Evolutionary conservation across 2,797 vertebrate genomes (phyloP).

Genomic region (Leptoclinus maculatus): DNA sequence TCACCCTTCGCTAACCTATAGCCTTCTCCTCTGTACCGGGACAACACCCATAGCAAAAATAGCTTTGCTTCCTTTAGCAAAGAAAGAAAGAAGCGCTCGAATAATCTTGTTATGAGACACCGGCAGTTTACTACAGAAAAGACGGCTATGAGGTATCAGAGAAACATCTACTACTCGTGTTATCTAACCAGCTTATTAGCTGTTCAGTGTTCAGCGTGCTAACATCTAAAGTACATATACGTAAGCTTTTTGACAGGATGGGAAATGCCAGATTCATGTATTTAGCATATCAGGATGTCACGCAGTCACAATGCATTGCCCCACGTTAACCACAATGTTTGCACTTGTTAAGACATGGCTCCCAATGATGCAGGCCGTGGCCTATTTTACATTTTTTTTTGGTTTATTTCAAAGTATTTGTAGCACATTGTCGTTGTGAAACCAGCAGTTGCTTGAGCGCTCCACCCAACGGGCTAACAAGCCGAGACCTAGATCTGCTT

Average conservation of each 20-base stretch:
- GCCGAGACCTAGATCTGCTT: constrained; percentile 23
- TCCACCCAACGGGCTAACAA: constrained; percentile 20
- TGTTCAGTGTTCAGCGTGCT: constrained; percentile 86
- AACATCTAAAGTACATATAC: constrained; percentile 87
- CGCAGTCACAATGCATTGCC: constrained; percentile 28
- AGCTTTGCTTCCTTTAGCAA: constrained; percentile 82
- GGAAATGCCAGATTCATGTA: constrained; percentile 84
- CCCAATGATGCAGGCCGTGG: constrained; percentile 20
- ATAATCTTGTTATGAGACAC: constrained; percentile 73
- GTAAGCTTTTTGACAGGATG: constrained; percentile 59
- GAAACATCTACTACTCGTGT: constrained; percentile 85
- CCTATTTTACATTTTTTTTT: constrained; percentile 12
- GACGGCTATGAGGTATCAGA: constrained; percentile 67
- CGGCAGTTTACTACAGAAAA: constrained; percentile 79
- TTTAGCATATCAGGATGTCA: constrained; percentile 61
- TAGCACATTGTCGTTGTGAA: constrained; percentile 43
- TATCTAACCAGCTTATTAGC: constrained; percentile 84
- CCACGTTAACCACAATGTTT: constrained; percentile 47
- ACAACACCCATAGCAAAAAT: constrained; percentile 73
- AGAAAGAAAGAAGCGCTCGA: constrained; percentile 75
- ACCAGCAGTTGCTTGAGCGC: constrained; percentile 43
- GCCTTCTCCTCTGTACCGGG: constrained; percentile 81
- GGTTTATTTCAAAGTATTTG: constrained; percentile 49
- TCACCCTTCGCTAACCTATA: constrained; percentile 67
- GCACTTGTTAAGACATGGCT: constrained; percentile 47